Evolutionary conservation across 2,797 vertebrate genomes (phyloP).

Genomic region (Pteropus rufus): DNA sequence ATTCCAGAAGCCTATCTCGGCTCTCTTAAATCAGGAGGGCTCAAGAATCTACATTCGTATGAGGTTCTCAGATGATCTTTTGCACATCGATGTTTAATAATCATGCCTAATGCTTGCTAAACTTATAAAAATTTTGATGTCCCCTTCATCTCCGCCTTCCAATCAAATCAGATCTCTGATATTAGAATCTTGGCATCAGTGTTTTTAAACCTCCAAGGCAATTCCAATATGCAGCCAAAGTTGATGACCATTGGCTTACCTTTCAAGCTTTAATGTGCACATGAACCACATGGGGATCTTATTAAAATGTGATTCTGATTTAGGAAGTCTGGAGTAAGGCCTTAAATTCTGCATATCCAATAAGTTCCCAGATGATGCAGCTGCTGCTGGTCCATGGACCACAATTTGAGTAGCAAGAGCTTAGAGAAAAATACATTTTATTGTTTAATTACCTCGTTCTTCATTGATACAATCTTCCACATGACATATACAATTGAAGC

Average conservation of each 20-base stretch:
- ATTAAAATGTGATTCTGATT: slow-evolving; percentile 2
- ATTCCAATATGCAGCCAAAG: background rate
- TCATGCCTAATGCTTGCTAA: background rate
- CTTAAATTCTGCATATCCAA: background rate
- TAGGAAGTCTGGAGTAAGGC: background rate
- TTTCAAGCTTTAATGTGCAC: background rate
- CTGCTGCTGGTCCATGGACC: background rate
- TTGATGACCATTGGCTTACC: background rate
- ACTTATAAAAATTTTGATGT: background rate
- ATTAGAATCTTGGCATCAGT: background rate
- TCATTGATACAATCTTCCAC: background rate
- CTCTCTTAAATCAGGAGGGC: background rate
- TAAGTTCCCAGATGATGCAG: background rate
- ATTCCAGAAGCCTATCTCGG: background rate
- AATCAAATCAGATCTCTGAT: background rate
- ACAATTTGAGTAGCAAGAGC: background rate
- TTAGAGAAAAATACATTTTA: background rate
- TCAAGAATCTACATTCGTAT: background rate
- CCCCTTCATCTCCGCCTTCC: accelerated
- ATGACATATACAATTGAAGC: background rate
- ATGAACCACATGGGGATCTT: background rate
- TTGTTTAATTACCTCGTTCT: background rate
- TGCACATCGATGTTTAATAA: background rate
- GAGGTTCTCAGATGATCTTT: background rate
- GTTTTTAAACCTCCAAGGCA: background rate